phyloP scores from a whole-genome alignment of 2,797 vertebrate species.

The Anabacerthia variegaticeps region DNA sequence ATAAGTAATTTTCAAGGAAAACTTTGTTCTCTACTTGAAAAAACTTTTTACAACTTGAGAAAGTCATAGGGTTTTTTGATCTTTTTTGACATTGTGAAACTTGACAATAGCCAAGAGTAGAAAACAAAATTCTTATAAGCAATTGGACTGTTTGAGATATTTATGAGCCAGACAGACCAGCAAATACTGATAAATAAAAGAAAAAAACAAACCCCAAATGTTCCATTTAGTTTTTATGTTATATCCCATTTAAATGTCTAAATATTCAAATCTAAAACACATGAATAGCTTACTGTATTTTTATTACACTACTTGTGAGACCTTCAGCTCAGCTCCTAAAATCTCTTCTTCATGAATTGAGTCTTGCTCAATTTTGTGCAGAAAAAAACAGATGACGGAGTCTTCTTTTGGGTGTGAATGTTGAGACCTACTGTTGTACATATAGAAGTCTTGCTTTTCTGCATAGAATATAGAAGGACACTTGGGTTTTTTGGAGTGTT shows the following conservation, averaged over 20 bases:
- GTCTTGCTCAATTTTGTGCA: background rate
- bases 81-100: background rate
- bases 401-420: background rate
- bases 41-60: background rate
- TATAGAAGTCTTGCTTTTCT: background rate
- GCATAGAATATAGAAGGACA: background rate
- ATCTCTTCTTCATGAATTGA: background rate
- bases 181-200: background rate
- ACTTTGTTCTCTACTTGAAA: background rate
- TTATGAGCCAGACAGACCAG: background rate
- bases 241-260: background rate
- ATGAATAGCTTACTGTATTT: background rate
- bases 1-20: background rate
- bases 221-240: background rate
- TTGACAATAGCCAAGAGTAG: background rate
- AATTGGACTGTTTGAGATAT: background rate
- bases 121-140: background rate
- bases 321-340: background rate
- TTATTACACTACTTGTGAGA: background rate
- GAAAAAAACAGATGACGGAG: background rate
- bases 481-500: background rate
- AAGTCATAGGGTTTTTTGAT: background rate
- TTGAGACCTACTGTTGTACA: background rate
- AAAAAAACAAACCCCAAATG: background rate
- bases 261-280: background rate